Evolutionary conservation across 2,797 vertebrate species (phyloP).

Genomic region (Phrynocephalus forsythii): DNA sequence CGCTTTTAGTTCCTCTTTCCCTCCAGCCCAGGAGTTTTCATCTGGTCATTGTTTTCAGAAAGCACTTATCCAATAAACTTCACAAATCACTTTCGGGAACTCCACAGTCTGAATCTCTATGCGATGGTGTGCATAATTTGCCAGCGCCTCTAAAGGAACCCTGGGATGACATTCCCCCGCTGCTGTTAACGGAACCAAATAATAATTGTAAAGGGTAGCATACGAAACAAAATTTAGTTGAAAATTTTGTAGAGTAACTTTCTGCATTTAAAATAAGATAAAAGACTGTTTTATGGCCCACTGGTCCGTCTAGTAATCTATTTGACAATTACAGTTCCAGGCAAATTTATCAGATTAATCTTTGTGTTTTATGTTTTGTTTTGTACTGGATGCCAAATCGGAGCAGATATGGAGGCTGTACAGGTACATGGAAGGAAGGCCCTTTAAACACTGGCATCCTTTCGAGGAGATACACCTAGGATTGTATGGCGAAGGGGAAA

Average conservation of each 20-base stretch:
- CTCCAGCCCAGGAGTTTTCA: background rate
- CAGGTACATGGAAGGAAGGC: background rate
- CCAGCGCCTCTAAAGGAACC: background rate
- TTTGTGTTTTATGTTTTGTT: background rate
- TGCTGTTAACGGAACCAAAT: too few relatives aligned
- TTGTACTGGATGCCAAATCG: background rate
- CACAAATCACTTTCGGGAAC: constrained; percentile 67
- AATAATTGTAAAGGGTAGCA: background rate
- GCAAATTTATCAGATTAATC: background rate
- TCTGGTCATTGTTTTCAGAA: constrained; percentile 10
- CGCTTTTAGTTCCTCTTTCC: constrained; percentile 16
- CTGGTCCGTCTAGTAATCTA: background rate
- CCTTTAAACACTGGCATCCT: background rate
- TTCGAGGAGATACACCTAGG: background rate
- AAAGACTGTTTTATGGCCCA: background rate
- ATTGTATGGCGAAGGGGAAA: background rate
- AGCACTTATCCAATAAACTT: constrained; percentile 47
- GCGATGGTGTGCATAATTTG: background rate
- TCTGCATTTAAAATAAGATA: background rate
- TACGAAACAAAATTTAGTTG: background rate
- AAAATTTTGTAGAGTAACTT: background rate
- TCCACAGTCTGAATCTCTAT: background rate
- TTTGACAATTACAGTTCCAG: background rate
- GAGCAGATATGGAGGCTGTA: background rate
- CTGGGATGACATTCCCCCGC: too few relatives aligned